Percentiles rank a stretch among this genome's conserved stretches.
Evolutionary conservation across 2,888 invertebrate species (phyloP).

Genomic region (Syrphus vitripennis): DNA sequence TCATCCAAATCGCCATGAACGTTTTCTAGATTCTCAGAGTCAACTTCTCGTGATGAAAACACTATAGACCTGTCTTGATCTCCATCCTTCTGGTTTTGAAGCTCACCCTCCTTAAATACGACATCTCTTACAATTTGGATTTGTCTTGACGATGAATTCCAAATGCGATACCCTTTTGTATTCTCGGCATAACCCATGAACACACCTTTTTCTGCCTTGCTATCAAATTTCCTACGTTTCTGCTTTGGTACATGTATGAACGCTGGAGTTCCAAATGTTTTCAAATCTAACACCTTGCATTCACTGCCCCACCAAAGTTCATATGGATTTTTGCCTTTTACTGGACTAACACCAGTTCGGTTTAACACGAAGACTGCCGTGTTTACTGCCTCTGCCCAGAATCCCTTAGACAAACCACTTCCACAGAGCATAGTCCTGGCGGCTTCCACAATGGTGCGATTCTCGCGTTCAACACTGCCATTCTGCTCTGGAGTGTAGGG

Average conservation of each 20-base stretch:
- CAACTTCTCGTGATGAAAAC: not conserved
- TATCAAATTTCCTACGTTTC: conserved; percentile 75
- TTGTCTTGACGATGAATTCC: not conserved
- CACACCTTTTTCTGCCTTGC: conserved; percentile 69
- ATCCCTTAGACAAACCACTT: conserved; percentile 60
- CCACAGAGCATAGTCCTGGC: conserved; percentile 56
- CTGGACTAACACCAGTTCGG: conserved; percentile 15
- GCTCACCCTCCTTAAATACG: conserved; percentile 16
- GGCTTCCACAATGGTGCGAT: conserved; percentile 64
- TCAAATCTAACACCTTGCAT: conserved; percentile 17
- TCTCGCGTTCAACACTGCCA: conserved; percentile 65
- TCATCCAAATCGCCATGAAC: not conserved
- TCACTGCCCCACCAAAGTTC: conserved; percentile 75
- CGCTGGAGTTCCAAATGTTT: conserved; percentile 76
- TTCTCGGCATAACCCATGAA: conserved; percentile 75
- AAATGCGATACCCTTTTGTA: conserved; percentile 73
- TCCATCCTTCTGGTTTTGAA: not conserved
- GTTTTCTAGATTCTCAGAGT: not conserved
- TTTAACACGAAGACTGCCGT: conserved; percentile 73
- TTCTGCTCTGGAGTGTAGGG: too few relatives aligned
- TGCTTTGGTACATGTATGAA: conserved; percentile 76
- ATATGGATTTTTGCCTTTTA: conserved; percentile 74
- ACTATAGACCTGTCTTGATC: not conserved
- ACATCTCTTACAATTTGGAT: conserved; percentile 43
- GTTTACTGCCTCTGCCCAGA: conserved; percentile 79